Base-by-base conservation (phyloP, 2,888 invertebrate species). In the Malacosoma neustria region DNA sequence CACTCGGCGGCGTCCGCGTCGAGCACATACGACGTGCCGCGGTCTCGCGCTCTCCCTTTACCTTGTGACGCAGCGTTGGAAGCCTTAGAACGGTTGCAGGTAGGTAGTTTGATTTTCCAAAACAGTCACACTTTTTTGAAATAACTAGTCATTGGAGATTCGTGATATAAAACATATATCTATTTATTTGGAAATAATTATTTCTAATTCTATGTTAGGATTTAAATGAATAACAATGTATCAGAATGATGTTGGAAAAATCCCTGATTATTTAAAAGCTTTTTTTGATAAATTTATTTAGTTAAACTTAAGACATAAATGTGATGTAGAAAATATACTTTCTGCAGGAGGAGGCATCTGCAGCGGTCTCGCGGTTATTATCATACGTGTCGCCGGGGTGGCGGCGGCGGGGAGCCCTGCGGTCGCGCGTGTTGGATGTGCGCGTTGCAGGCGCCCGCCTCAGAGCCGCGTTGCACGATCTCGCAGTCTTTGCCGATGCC, bases 401-500 rank as follows among this genome's bases (percentile, higher is more conserved):
- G 97, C 89, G 96, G 57, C 89, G 89, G 43, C 89, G 90, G 44
- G 93, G 93, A 14, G 92, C 92, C 60, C 82, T 97, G 42, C 93
- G 95, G 49, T 88, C 90, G 11, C 91, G 91, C 39, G 77, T 96
- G 32, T 90, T 94, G 81, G 96, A 97, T 65, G 91, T 97, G 31
- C 93, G 94, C 73, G 87, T 94, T 48, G 92, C 94, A 4, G 93
- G 93, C 32, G 89, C 91, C 4, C 87, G 93, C 36, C 84, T 97
- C 33, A 88, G 93, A 48, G 92, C 94, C 3, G 92, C 94, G 1
- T 75, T 97, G 22, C 93, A 94, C 66, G 96, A 97, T 81, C 89
- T 97, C 41, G 90, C 95, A 0, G 94, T 96, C 51, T 97, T 97
- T 68, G 92, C 94, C 0, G 94, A 95, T 71, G 95, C 96, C 29